These are phyloP conservation scores for Apostichopus japonicus DNA, from an alignment of 35 echinoderm and acorn worm species.

Conservation along the genomic window DNA sequence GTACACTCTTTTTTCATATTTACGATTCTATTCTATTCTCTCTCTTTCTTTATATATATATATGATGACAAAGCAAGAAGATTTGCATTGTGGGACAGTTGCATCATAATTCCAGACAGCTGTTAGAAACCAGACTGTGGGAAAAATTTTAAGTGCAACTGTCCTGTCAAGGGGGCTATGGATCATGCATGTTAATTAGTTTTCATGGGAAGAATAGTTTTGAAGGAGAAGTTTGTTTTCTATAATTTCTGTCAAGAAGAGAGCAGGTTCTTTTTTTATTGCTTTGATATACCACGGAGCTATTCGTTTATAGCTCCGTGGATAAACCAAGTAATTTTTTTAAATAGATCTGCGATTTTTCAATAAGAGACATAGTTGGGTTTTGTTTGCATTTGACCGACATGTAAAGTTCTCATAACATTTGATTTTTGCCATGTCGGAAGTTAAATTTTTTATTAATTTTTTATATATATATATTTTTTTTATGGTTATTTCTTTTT, in stretches of 20 bases:
- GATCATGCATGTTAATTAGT: constrained; percentile 4
- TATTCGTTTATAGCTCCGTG: too few relatives aligned
- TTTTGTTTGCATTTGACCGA: too few relatives aligned
- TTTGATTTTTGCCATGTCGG: too few relatives aligned
- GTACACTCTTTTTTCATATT: background rate
- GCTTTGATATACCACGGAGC: too few relatives aligned
- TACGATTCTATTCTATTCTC: background rate
- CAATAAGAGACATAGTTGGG: too few relatives aligned
- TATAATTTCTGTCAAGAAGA: background rate
- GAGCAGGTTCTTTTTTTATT: too few relatives aligned
- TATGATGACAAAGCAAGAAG: background rate
- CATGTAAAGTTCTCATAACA: too few relatives aligned
- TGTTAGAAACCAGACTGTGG: constrained; percentile 25
- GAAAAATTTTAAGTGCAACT: background rate
- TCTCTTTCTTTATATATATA: background rate
- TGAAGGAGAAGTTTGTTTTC: background rate
- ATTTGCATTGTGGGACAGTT: constrained; percentile 27
- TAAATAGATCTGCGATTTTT: too few relatives aligned
- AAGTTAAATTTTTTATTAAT: too few relatives aligned
- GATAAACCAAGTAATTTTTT: too few relatives aligned
- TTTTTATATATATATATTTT: too few relatives aligned
- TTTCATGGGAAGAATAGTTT: background rate
- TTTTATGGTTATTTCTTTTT: too few relatives aligned
- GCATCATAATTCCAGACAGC: constrained; percentile 24
- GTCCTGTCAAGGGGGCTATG: constrained; percentile 11